These are phyloP conservation scores for Eupithecia vulgata DNA, from an alignment of 2,888 invertebrate genomes.

Conservation along the genomic window DNA sequence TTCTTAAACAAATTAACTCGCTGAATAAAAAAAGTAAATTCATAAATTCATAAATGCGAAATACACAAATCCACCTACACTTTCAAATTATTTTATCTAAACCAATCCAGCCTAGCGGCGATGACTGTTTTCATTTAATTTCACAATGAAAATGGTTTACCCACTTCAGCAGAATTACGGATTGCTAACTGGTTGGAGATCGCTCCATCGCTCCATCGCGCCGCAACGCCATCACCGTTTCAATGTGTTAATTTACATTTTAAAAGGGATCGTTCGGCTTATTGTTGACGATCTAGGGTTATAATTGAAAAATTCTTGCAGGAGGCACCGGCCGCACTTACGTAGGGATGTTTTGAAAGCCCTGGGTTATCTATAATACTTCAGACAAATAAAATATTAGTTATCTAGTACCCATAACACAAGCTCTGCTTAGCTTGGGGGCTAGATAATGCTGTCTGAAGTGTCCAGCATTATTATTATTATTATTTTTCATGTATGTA, in stretches of 20 bases:
- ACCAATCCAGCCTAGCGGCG: constrained; percentile 50
- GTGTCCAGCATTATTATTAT: too few species aligned
- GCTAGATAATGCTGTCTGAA: too few species aligned
- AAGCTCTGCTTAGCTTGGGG: too few species aligned
- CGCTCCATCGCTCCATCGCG: constrained; percentile 66
- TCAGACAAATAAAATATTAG: too few species aligned
- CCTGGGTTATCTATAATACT: too few species aligned
- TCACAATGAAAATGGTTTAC: constrained; percentile 70
- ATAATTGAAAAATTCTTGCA: constrained; percentile 59
- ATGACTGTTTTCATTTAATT: constrained; percentile 78
- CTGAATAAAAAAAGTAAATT: too few species aligned
- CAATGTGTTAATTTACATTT: constrained; percentile 67
- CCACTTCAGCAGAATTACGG: constrained; percentile 74
- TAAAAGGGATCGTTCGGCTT: constrained; percentile 60
- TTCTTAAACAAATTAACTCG: too few species aligned
- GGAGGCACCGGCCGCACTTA: not conserved
- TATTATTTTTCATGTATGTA: too few species aligned
- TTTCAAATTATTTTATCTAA: constrained; percentile 48
- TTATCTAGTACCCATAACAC: too few species aligned
- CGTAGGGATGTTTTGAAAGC: not conserved
- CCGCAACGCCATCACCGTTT: constrained; percentile 63
- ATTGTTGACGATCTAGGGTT: constrained; percentile 48
- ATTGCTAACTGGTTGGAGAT: constrained; percentile 65
- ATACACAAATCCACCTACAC: constrained; percentile 17
- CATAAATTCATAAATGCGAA: not conserved